Base-by-base conservation (phyloP, 2,888 invertebrate species). In the Ellobium chinense region DNA sequence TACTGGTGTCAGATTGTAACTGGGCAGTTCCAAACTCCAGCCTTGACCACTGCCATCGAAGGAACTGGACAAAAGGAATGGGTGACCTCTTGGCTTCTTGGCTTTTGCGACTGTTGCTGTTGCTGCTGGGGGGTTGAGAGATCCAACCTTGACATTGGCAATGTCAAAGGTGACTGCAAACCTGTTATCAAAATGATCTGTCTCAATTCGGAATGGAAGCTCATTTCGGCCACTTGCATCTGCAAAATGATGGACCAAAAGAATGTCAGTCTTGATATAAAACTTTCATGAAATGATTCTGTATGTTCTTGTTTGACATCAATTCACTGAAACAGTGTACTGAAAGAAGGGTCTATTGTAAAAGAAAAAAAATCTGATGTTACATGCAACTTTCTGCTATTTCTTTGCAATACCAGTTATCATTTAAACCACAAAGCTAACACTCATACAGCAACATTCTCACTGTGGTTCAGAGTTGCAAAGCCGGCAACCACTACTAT, bases 1-100 rank as follows among this genome's bases (percentile, higher is more conserved):
- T 5, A 87, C 83, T 18, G 91, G 89, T 2, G 90, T 91, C 63
- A 91, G 83, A 62, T 85, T 80, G 68, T 80, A 80, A n/a, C 27
- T 58, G 1, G 80, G 80, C 18, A 69, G 62, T 34, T 80, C 39
- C 21, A 75, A 39, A 37, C 75, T 75, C 62, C 66, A 54, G 54
- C 80, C 74, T 24, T 70, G 73, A 1, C 74, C 74, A 5, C 66
- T 62, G 14, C 36, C 12, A 27, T 78, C 78, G 7, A 74, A 0
- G 7, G 74, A 74, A 7, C 34, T 68, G n/a, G 68, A 60, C 5
- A 73, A 58, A 27, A 54, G 65, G 56, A 62, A 78, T 21, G 54
- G 29, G 2, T 24, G 65, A 0, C 60, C 56, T 46, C 46, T 70
- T 21, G 39, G 29, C 14, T 60, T 62, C 36, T 63, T 46, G 24